phyloP scores from a whole-genome alignment of 2,888 invertebrate species.

The Liodrosophila aerea region DNA sequence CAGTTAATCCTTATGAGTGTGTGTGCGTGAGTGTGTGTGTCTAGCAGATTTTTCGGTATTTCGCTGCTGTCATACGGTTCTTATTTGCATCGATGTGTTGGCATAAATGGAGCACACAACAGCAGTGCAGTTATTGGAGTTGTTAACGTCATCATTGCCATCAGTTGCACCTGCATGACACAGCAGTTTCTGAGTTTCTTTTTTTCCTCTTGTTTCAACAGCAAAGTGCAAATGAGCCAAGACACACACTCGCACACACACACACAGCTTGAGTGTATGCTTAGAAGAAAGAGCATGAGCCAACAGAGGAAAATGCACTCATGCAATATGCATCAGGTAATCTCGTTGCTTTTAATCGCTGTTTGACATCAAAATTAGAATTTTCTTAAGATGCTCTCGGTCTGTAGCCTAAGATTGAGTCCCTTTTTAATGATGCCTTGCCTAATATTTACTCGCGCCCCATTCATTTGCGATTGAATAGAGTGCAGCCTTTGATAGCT shows the following conservation, averaged over 20 bases:
- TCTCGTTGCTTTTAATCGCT: constrained; percentile 82
- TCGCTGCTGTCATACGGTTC: constrained; percentile 15
- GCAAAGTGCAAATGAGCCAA: constrained; percentile 52
- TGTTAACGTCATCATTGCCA: constrained; percentile 72
- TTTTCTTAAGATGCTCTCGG: constrained; percentile 69
- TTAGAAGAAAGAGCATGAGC: constrained; percentile 28
- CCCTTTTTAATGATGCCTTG: not conserved
- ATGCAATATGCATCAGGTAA: constrained; percentile 82
- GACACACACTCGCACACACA: constrained; percentile 1
- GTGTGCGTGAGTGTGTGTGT: constrained; percentile 29
- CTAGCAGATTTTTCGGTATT: not conserved
- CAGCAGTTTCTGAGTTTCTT: constrained; percentile 46
- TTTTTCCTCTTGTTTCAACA: constrained; percentile 26
- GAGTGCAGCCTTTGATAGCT: too few species aligned
- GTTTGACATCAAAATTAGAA: constrained; percentile 82
- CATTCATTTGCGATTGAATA: too few species aligned
- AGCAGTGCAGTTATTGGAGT: constrained; percentile 57
- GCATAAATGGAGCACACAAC: constrained; percentile 22
- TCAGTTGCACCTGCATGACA: constrained; percentile 68
- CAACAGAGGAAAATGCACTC: constrained; percentile 79
- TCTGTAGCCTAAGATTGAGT: constrained; percentile 9
- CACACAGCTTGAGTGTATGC: constrained; percentile 1
- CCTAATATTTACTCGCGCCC: not conserved
- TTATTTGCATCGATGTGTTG: constrained; percentile 46
- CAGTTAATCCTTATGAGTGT: not conserved